Base-by-base conservation (phyloP, 2,888 invertebrate genomes). In the Hypolimnas misippus region DNA sequence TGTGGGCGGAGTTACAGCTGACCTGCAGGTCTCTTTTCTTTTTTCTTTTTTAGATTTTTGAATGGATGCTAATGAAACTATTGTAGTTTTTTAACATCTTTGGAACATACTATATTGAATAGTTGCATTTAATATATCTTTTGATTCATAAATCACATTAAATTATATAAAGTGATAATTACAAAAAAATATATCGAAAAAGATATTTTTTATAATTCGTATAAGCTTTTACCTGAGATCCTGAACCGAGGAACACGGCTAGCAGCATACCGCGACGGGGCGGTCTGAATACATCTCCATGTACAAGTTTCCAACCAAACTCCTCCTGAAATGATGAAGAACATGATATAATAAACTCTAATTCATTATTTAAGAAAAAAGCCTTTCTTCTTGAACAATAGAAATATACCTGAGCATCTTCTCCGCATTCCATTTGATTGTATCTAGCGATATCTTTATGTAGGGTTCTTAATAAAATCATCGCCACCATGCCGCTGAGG, bases 391-490 rank as follows among this genome's bases (percentile, higher is more conserved):
- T 46, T 6, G n/a, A 21, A 12, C 19, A 6, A 46, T 94, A 94
- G 33, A 55, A 14, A 52, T 50, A 64, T 90, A 99, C 99, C 93
- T 99, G 99, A 12, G 96, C 96, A 89, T 96, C 96, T 86, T 96
- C 96, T 7, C 96, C 96, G 72, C 96, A 96, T 76, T 96, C 96
- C 93, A 96, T 96, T 93, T 99, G 98, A 89, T 99, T 99, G 84
- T 99, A 99, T 74, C 99, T 94, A 3, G 99, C 99, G 75, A 99
- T 99, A 88, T 99, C 99, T 84, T 99, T 98, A 84, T 99, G 99
- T 65, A 99, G 92, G 0, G 99, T 99, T 67, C 99, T 93, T 71
- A 99, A 89, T 87, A 99, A 94, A 77, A 99, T 99, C 99, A 99
- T 99, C 29, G 99, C 99, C 14, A 99, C 98, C 99, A 99, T 99